Conservation (phyloP, 2,888 invertebrate genomes). For the Ptilodon capucinus region DNA sequence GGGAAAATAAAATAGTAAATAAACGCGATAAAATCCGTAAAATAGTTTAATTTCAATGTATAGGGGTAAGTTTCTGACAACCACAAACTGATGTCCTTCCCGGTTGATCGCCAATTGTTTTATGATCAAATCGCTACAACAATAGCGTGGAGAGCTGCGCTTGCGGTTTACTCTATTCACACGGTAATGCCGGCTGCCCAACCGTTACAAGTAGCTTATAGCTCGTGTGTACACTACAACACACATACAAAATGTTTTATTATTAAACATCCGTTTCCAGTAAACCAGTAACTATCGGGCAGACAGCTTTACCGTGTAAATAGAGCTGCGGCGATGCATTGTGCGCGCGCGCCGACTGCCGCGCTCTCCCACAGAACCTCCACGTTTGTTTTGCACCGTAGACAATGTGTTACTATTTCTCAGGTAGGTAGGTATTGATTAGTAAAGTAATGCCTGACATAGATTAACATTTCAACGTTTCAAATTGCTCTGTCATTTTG, state of each 20-base stretch:
- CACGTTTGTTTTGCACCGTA: slow-evolving; percentile 16
- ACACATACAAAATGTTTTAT: too few relatives aligned
- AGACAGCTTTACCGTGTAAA: too few relatives aligned
- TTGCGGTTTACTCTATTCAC: too few relatives aligned
- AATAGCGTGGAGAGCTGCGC: slow-evolving; percentile 26
- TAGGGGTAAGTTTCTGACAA: too few relatives aligned
- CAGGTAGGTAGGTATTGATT: slow-evolving; percentile 39
- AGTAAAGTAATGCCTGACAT: slow-evolving; percentile 4
- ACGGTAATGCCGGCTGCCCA: too few relatives aligned
- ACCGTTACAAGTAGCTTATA: too few relatives aligned
- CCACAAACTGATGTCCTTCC: slow-evolving; percentile 17
- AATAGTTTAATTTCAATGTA: too few relatives aligned
- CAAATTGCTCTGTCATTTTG: background rate
- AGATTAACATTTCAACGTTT: slow-evolving; percentile 38
- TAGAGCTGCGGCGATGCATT: slow-evolving; percentile 32
- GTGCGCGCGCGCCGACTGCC: slow-evolving; percentile 10
- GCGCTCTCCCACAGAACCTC: slow-evolving; percentile 40
- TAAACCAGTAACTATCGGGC: too few relatives aligned
- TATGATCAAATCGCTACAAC: slow-evolving; percentile 29
- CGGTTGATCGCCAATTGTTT: slow-evolving; percentile 32
- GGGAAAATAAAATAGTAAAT: too few relatives aligned
- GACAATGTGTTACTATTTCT: slow-evolving; percentile 61
- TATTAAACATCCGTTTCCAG: too few relatives aligned
- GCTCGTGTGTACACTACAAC: too few relatives aligned
- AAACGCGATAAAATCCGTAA: too few relatives aligned